Evolutionary conservation across 2,797 vertebrate species (phyloP).

Genomic region (Amphiprion clarkii): DNA sequence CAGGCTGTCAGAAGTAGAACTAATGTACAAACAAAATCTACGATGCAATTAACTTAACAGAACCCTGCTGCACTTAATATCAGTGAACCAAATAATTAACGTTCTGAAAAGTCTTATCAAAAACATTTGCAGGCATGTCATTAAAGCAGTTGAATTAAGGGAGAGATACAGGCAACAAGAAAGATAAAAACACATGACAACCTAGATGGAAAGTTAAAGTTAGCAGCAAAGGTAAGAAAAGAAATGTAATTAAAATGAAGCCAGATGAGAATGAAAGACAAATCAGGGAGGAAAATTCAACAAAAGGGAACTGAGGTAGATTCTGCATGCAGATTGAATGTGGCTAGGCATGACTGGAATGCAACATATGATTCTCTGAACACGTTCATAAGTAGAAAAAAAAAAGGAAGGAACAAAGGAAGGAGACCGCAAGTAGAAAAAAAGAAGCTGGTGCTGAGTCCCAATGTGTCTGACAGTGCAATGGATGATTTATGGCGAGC

Average conservation of each 20-base stretch:
- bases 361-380: slow-evolving; percentile 42
- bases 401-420: slow-evolving; percentile 59
- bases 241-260: slow-evolving; percentile 46
- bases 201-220: slow-evolving; percentile 56
- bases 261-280: slow-evolving; percentile 31
- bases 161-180: slow-evolving; percentile 9
- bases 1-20: background rate
- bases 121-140: slow-evolving; percentile 25
- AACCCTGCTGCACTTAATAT: slow-evolving; percentile 5
- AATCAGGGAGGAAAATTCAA: slow-evolving; percentile 17
- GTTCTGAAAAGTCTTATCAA: slow-evolving; percentile 21
- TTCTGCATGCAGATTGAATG: slow-evolving; percentile 41
- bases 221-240: slow-evolving; percentile 33
- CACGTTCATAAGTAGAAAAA: slow-evolving; percentile 48
- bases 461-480: slow-evolving; percentile 77
- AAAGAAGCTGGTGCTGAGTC: slow-evolving; percentile 59
- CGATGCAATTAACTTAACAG: slow-evolving; percentile 12
- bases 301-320: slow-evolving; percentile 39
- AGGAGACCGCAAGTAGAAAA: slow-evolving; percentile 27
- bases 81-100: slow-evolving; percentile 32
- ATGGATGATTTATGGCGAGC: slow-evolving; percentile 82
- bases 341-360: slow-evolving; percentile 51
- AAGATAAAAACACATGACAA: slow-evolving; percentile 43
- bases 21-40: background rate
- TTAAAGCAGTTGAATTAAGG: slow-evolving; percentile 26